A percentile compares a stretch with the other conserved stretches of the same genome.
These are phyloP conservation scores for Morelia viridis DNA, from an alignment of 2,797 vertebrate genomes.

Conservation along the genomic window DNA sequence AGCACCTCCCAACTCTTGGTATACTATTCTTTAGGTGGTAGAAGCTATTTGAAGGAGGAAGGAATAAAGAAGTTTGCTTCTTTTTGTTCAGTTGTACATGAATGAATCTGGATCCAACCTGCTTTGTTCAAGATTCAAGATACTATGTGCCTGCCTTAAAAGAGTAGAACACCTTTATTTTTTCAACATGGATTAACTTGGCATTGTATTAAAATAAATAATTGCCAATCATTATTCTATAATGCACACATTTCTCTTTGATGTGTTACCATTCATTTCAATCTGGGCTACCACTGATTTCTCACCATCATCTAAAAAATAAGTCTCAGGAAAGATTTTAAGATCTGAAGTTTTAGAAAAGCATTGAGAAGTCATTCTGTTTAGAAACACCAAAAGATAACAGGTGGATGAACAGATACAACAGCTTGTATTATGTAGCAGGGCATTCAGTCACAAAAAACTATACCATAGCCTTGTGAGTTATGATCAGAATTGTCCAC, in stretches of 20 bases:
- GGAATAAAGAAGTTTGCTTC: background rate
- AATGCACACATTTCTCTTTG: background rate
- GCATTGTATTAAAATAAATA: background rate
- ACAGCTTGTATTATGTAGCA: background rate
- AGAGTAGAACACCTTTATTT: background rate
- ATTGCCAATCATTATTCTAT: rapidly evolving
- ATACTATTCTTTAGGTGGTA: background rate
- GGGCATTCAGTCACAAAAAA: background rate
- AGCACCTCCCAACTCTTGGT: background rate
- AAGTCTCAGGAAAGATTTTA: background rate
- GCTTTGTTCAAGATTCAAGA: background rate
- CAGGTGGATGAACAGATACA: background rate
- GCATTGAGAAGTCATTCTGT: too few species aligned
- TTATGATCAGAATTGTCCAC: background rate
- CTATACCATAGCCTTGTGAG: background rate
- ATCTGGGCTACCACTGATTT: background rate
- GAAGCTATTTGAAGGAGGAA: background rate
- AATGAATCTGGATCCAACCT: background rate
- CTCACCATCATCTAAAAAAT: background rate
- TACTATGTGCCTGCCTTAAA: rapidly evolving
- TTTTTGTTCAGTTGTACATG: background rate
- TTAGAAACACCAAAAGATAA: too few species aligned
- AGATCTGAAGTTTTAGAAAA: background rate
- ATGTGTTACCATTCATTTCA: background rate
- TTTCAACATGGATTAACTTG: background rate